phyloP scores from a whole-genome alignment of 2,888 invertebrate genomes.

The Amitus sp. region DNA sequence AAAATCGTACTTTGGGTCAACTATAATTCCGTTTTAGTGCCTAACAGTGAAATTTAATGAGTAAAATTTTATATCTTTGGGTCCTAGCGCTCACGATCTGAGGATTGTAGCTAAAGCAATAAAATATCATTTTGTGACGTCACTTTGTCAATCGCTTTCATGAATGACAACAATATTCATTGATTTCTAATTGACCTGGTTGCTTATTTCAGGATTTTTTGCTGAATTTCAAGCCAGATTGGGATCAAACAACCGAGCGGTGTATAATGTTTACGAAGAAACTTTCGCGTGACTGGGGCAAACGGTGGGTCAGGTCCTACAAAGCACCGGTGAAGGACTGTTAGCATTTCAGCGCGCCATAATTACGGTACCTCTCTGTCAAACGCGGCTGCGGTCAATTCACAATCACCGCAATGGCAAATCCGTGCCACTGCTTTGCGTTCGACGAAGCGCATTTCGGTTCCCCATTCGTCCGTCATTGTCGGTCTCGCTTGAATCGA shows the following conservation, averaged over 20 bases:
- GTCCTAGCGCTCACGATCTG: too few relatives aligned
- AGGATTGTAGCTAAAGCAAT: too few relatives aligned
- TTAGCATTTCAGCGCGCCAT: conserved; percentile 40
- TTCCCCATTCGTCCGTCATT: background rate
- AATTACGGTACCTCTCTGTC: conserved; percentile 48
- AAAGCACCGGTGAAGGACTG: conserved; percentile 30
- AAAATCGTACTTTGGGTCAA: too few relatives aligned
- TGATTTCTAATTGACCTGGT: too few relatives aligned
- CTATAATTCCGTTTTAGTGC: too few relatives aligned
- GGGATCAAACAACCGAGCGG: too few relatives aligned
- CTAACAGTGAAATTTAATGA: too few relatives aligned
- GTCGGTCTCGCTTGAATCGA: background rate
- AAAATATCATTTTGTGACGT: too few relatives aligned
- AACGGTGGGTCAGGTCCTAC: conserved; percentile 48
- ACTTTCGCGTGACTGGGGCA: conserved; percentile 58
- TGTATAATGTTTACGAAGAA: too few relatives aligned
- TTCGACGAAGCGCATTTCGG: background rate
- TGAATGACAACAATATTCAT: conserved; percentile 49
- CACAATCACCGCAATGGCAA: conserved; percentile 48
- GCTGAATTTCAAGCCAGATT: conserved; percentile 63
- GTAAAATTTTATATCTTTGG: too few relatives aligned
- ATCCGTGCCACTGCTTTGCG: conserved; percentile 16
- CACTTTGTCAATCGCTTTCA: too few relatives aligned
- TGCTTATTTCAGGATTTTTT: too few relatives aligned
- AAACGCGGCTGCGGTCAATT: conserved; percentile 49